A percentile compares a stretch with the other conserved stretches of the same genome.
Evolutionary conservation across 2,113 vertebrate species (phyloP).

Genomic region (Pterocles burchelli): DNA sequence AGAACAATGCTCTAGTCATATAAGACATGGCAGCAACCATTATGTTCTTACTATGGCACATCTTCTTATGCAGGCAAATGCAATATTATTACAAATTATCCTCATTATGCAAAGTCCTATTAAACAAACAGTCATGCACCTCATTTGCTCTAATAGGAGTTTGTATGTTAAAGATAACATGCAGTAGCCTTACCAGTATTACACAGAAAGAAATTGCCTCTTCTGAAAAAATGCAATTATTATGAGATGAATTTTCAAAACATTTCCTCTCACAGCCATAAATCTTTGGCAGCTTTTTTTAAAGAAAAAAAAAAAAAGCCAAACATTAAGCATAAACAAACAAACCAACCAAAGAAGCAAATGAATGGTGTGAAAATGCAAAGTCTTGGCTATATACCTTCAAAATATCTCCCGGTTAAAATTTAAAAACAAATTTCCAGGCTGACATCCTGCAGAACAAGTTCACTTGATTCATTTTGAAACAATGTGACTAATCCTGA

Average conservation of each 20-base stretch:
- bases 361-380: neutral
- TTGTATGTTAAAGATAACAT: constrained; percentile 57
- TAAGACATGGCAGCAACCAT: constrained; percentile 25
- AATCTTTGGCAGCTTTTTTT: neutral
- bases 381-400: neutral
- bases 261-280: neutral
- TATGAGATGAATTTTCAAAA: constrained; percentile 31
- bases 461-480: neutral
- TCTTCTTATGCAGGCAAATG: constrained; percentile 39
- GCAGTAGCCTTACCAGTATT: constrained; percentile 16
- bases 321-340: neutral
- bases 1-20: constrained; percentile 59
- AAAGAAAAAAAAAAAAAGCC: neutral
- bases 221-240: constrained; percentile 14
- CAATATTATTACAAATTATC: constrained; percentile 70
- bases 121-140: constrained; percentile 63
- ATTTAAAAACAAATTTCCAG: neutral
- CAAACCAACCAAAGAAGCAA: neutral
- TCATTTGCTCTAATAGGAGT: constrained; percentile 48
- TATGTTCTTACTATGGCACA: constrained; percentile 31
- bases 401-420: neutral
- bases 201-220: constrained; percentile 13
- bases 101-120: constrained; percentile 63
- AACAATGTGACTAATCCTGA: neutral
- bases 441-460: neutral